These are phyloP conservation scores for Campoplex capitator DNA, from an alignment of 2,888 invertebrate genomes.

Conservation along the genomic window DNA sequence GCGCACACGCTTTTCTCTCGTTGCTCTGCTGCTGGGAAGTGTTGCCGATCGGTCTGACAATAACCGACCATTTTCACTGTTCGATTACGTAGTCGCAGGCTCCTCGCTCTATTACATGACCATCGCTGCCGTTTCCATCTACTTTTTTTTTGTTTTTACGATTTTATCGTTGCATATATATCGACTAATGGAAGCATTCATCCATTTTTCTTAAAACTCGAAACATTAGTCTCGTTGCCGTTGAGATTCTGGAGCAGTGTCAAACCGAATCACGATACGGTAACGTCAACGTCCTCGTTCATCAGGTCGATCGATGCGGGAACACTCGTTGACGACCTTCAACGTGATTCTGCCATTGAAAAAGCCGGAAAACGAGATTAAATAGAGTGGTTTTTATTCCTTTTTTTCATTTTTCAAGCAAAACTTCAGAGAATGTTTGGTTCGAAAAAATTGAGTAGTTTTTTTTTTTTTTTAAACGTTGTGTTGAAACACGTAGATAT, in stretches of 20 bases:
- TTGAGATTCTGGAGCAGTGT: neutral
- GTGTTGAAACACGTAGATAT: no score
- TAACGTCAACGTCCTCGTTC: neutral
- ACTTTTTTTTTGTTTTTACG: neutral
- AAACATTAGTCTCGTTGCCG: neutral
- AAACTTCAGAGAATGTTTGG: no score
- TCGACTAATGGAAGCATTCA: neutral
- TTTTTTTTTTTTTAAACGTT: neutral
- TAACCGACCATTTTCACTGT: slow-evolving; percentile 45
- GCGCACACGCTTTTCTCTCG: slow-evolving; percentile 6
- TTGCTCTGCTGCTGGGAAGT: neutral
- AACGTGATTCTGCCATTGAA: neutral
- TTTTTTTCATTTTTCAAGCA: no score
- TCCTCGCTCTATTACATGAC: slow-evolving; percentile 13
- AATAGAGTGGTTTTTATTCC: no score
- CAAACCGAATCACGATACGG: neutral
- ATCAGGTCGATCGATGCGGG: neutral
- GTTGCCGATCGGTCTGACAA: slow-evolving; percentile 44
- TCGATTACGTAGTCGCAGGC: slow-evolving; percentile 16
- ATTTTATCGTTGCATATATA: neutral
- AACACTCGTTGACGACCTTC: neutral
- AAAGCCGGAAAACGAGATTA: neutral
- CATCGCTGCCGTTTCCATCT: neutral
- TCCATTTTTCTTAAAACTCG: neutral
- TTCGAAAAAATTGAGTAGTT: neutral